Evolutionary conservation across 2,888 invertebrate species (phyloP).

Genomic region (Spilosoma lubricipeda): DNA sequence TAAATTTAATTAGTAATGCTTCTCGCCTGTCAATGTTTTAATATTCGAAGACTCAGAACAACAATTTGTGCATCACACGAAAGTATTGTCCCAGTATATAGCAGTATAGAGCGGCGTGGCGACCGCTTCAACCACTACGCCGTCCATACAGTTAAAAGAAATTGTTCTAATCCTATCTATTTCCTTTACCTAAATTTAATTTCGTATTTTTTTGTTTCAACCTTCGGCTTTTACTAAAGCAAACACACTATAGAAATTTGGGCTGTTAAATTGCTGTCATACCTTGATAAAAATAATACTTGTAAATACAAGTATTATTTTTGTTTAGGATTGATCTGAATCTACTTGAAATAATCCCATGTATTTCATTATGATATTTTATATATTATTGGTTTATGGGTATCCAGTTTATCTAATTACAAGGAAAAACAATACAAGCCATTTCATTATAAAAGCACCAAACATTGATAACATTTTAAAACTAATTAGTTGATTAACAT

Average conservation of each 20-base stretch:
- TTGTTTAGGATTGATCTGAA: neutral
- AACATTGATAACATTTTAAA: constrained; percentile 56
- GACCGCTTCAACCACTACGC: too few relatives aligned
- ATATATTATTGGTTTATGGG: constrained; percentile 31
- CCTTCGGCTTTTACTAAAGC: neutral
- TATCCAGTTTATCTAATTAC: constrained; percentile 43
- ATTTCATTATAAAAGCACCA: constrained; percentile 76
- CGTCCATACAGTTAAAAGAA: too few relatives aligned
- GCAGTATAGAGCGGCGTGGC: too few relatives aligned
- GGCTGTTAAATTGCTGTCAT: neutral
- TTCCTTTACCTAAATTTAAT: neutral
- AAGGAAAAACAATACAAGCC: constrained; percentile 67
- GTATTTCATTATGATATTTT: constrained; percentile 26
- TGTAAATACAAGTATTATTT: neutral
- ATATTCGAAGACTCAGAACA: too few relatives aligned
- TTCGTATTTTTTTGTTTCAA: neutral
- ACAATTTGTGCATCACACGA: too few relatives aligned
- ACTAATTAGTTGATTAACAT: constrained; percentile 51
- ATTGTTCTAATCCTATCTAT: neutral
- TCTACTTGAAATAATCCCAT: constrained; percentile 20
- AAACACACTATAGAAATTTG: neutral
- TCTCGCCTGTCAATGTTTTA: too few relatives aligned
- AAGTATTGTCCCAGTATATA: too few relatives aligned
- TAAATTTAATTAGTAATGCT: too few relatives aligned
- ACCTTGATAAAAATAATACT: neutral